Percentiles rank a stretch among this genome's conserved stretches.
These are phyloP conservation scores for Oryzias curvinotus DNA, from an alignment of 2,113 vertebrate species.

Conservation along the genomic window DNA sequence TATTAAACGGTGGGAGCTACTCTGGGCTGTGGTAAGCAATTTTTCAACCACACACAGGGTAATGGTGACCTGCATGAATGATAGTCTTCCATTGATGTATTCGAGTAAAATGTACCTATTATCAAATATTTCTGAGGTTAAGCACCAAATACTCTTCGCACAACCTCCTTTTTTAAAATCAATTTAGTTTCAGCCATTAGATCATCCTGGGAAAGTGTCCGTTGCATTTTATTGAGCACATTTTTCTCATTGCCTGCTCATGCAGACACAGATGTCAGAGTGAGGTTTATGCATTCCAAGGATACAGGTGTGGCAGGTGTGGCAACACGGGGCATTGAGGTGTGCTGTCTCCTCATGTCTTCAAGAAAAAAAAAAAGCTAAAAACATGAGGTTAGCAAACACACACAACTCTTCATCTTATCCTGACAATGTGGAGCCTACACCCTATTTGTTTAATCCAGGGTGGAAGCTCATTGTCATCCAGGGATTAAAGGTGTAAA, in stretches of 20 bases:
- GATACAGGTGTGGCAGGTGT: constrained; percentile 69
- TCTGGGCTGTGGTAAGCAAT: no score
- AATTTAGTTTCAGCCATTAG: no score
- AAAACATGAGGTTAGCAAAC: constrained; percentile 7
- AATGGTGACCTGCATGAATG: no score
- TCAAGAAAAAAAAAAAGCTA: constrained; percentile 22
- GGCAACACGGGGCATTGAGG: constrained; percentile 46
- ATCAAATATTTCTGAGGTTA: no score
- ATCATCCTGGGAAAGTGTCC: background rate
- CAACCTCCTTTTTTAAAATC: no score
- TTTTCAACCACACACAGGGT: no score
- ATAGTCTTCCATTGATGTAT: no score
- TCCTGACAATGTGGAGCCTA: constrained; percentile 53
- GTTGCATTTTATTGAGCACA: background rate
- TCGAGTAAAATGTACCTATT: no score
- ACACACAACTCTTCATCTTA: constrained; percentile 39
- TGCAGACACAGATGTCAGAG: constrained; percentile 4
- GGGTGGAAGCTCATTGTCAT: constrained; percentile 53
- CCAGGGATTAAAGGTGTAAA: constrained; percentile 49
- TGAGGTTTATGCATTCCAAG: constrained; percentile 56
- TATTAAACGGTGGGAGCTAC: no score
- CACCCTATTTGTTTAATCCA: constrained; percentile 61
- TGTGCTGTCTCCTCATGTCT: constrained; percentile 56
- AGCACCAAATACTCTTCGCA: no score
- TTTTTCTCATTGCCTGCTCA: constrained; percentile 14